These are phyloP conservation scores for Zalophus californianus DNA, from an alignment of 2,797 vertebrate species.

Conservation along the genomic window DNA sequence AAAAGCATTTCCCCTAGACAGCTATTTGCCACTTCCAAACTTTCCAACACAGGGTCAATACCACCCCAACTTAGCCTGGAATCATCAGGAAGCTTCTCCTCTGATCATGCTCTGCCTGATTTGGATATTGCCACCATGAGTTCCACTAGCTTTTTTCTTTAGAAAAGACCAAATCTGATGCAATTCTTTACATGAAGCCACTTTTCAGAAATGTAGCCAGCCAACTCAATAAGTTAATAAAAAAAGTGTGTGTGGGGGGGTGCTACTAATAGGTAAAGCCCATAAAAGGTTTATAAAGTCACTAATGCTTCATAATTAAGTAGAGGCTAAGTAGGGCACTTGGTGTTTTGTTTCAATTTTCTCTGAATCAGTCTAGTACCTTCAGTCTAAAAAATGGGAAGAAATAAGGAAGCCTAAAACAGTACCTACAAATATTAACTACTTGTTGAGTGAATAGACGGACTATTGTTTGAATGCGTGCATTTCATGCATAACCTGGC, in stretches of 20 bases:
- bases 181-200: neutral
- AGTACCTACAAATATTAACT: neutral
- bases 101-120: neutral
- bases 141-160: neutral
- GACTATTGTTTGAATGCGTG: neutral
- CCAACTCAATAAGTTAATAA: neutral
- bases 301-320: neutral
- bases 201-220: neutral
- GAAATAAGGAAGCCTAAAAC: neutral
- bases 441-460: neutral
- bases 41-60: neutral
- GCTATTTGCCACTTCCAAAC: neutral
- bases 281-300: neutral
- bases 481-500: neutral
- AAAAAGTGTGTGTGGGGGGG: fast-evolving
- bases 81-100: neutral
- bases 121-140: neutral
- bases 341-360: neutral
- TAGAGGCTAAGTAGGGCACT: neutral
- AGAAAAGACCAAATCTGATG: neutral
- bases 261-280: neutral
- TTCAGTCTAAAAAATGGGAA: neutral
- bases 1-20: neutral
- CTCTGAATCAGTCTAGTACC: neutral
- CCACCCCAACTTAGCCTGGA: neutral